phyloP scores from a whole-genome alignment of 2,888 invertebrate species.

The Penaeus monodon region DNA sequence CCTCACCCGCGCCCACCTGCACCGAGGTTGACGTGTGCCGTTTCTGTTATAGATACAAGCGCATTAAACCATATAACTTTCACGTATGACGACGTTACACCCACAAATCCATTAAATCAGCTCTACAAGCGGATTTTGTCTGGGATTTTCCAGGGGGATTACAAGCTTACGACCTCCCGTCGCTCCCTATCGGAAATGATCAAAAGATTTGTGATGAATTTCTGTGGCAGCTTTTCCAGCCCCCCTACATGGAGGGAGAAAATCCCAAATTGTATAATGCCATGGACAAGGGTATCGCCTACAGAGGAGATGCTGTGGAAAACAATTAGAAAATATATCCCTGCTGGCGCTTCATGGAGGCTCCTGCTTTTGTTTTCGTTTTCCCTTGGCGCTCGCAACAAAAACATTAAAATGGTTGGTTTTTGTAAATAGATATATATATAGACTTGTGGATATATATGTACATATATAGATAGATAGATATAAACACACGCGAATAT shows the following conservation, averaged over 20 bases:
- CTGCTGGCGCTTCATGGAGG: too few species aligned
- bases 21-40: background rate
- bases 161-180: constrained; percentile 47
- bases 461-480: background rate
- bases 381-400: too few species aligned
- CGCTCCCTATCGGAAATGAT: constrained; percentile 47
- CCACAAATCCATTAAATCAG: constrained; percentile 54
- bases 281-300: too few species aligned
- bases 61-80: constrained; percentile 53
- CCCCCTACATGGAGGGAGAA: constrained; percentile 9
- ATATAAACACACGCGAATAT: background rate
- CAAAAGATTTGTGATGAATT: constrained; percentile 56
- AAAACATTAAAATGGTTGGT: too few species aligned
- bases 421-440: background rate
- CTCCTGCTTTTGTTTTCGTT: too few species aligned
- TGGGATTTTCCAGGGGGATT: constrained; percentile 49
- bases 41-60: constrained; percentile 14
- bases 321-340: too few species aligned
- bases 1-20: constrained; percentile 3
- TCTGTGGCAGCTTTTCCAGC: constrained; percentile 24
- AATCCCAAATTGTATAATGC: background rate
- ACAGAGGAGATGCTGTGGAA: too few species aligned
- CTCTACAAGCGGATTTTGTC: constrained; percentile 45
- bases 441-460: background rate
- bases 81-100: constrained; percentile 46